Conservation (phyloP, 2,888 invertebrate species). For the Mactromeris polynyma region DNA sequence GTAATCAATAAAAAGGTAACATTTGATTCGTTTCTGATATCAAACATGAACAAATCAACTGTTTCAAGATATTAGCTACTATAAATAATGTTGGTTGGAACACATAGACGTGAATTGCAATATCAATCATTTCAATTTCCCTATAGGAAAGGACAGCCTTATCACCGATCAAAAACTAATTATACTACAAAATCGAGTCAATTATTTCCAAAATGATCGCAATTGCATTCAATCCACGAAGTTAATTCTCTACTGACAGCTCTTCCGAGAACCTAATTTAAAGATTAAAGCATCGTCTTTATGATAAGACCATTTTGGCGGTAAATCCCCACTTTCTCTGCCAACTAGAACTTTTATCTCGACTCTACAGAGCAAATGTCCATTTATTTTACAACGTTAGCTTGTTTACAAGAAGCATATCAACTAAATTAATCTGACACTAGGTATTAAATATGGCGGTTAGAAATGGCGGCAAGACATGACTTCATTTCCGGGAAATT, state of each 20-base stretch:
- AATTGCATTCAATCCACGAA: conserved; percentile 68
- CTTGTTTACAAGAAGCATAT: conserved; percentile 63
- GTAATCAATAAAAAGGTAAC: conserved; percentile 25
- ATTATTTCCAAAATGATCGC: conserved; percentile 70
- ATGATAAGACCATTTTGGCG: conserved; percentile 70
- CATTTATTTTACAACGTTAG: conserved; percentile 64
- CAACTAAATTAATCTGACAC: conserved; percentile 67
- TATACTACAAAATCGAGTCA: conserved; percentile 69
- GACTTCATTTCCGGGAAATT: conserved; percentile 69
- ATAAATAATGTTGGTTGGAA: conserved; percentile 62
- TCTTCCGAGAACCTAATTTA: conserved; percentile 68
- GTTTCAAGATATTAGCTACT: conserved; percentile 45
- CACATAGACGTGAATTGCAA: conserved; percentile 60
- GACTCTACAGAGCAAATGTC: conserved; percentile 65
- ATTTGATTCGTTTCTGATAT: conserved; percentile 42
- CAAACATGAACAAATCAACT: conserved; percentile 50
- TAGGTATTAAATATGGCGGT: conserved; percentile 63
- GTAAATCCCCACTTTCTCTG: conserved; percentile 57
- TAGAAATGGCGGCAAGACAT: conserved; percentile 61
- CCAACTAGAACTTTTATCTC: conserved; percentile 65
- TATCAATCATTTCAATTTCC: conserved; percentile 68
- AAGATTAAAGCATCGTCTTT: conserved; percentile 69
- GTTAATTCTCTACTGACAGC: conserved; percentile 64
- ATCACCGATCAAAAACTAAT: conserved; percentile 74
- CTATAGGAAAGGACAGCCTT: conserved; percentile 64